phyloP scores from a whole-genome alignment of 2,797 vertebrate species.

The Cottoperca gobio region DNA sequence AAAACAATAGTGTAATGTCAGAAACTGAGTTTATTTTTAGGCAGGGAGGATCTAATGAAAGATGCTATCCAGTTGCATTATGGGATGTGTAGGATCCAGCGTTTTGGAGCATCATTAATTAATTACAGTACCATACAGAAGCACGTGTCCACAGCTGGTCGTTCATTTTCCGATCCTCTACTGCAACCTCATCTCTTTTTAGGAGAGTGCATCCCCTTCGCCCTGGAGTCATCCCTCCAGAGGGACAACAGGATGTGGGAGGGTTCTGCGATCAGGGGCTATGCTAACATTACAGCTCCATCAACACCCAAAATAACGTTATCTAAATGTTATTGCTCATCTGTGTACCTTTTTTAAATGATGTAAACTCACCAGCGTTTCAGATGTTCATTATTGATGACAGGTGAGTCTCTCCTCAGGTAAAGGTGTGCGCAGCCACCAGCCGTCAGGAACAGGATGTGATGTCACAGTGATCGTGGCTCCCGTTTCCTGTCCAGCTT shows the following conservation, averaged over 20 bases:
- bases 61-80: neutral
- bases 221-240: slow-evolving; percentile 2
- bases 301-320: too few relatives aligned
- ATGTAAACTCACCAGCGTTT: too few relatives aligned
- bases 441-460: slow-evolving; percentile 72
- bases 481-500: slow-evolving; percentile 46
- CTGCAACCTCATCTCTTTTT: slow-evolving; percentile 13
- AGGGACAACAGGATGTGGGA: slow-evolving; percentile 63
- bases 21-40: too few relatives aligned
- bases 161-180: neutral
- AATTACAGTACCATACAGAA: neutral
- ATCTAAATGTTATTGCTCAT: too few relatives aligned
- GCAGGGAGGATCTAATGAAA: neutral
- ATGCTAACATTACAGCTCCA: too few relatives aligned
- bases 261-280: too few relatives aligned
- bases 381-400: too few relatives aligned
- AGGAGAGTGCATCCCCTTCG: slow-evolving; percentile 41
- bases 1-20: too few relatives aligned
- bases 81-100: neutral
- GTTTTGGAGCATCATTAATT: neutral
- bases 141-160: neutral
- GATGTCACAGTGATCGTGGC: slow-evolving; percentile 53
- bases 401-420: slow-evolving; percentile 51
- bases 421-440: slow-evolving; percentile 48
- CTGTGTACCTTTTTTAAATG: too few relatives aligned